A percentile compares a stretch with the other conserved stretches of the same genome.
phyloP scores from a whole-genome alignment of 53 echinoderm and acorn worm genomes.

The Mesocentrotus franciscanus region DNA sequence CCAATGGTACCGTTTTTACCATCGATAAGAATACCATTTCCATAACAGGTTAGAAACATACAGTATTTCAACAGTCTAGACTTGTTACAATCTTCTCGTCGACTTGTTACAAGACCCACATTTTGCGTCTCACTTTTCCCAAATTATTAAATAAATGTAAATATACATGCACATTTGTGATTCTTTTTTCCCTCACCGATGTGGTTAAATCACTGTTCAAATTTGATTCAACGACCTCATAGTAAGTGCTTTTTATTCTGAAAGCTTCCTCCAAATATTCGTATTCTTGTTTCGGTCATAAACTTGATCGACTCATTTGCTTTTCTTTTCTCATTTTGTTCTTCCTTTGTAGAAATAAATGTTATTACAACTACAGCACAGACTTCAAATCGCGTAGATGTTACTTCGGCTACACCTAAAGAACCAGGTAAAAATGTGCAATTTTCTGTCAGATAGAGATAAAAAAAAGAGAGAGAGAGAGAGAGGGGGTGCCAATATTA shows the following conservation, averaged over 20 bases:
- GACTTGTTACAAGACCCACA: no score
- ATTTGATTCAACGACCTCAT: no score
- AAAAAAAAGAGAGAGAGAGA: no score
- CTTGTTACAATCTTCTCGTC: background rate
- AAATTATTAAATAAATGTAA: no score
- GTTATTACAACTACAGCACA: background rate
- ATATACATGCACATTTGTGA: no score
- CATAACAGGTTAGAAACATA: slow-evolving; percentile 1
- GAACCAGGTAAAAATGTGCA: background rate
- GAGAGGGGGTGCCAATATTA: no score
- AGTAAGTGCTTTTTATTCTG: no score
- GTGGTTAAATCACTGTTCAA: no score
- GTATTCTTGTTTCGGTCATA: no score
- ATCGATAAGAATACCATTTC: background rate
- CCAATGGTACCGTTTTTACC: slow-evolving; percentile 26
- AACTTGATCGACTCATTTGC: no score
- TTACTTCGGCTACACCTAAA: background rate
- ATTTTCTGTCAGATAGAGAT: background rate
- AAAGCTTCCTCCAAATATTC: no score
- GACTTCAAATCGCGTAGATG: background rate
- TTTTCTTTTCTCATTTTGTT: background rate
- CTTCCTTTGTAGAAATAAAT: background rate
- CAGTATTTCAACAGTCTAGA: background rate
- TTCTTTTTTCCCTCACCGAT: no score
- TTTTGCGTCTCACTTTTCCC: background rate